Percentiles rank a stretch among this genome's conserved stretches.
phyloP scores from a whole-genome alignment of 2,888 invertebrate species.

The Harpagoxenus sublaevis region DNA sequence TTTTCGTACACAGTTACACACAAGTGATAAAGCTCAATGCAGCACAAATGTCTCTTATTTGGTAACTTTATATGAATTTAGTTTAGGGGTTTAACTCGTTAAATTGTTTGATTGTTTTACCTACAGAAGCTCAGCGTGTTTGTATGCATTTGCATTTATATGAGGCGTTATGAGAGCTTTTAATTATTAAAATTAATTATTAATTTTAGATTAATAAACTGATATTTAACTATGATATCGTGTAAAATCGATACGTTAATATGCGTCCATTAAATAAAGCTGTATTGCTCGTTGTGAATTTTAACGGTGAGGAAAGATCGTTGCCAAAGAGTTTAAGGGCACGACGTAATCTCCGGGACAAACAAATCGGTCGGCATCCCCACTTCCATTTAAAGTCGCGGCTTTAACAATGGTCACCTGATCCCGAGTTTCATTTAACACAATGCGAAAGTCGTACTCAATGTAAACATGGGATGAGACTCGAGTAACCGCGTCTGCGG shows the following conservation, averaged over 20 bases:
- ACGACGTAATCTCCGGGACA: background rate
- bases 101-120: background rate
- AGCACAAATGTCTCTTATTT: background rate
- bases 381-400: background rate
- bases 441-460: slow-evolving; percentile 22
- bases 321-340: background rate
- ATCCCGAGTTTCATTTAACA: slow-evolving; percentile 12
- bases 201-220: background rate
- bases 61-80: background rate
- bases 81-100: background rate
- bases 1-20: background rate
- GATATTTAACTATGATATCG: slow-evolving; percentile 10
- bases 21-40: background rate
- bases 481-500: slow-evolving; percentile 4
- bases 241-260: slow-evolving; percentile 13
- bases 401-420: background rate
- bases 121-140: background rate
- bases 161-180: background rate
- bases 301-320: background rate
- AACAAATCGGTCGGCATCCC: background rate
- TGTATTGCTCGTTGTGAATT: background rate
- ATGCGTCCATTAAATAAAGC: background rate
- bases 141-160: background rate
- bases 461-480: slow-evolving; percentile 18
- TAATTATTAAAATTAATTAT: slow-evolving; percentile 29